Base-by-base conservation (phyloP, 2,113 vertebrate species). In the Leptocoma aspasia region DNA sequence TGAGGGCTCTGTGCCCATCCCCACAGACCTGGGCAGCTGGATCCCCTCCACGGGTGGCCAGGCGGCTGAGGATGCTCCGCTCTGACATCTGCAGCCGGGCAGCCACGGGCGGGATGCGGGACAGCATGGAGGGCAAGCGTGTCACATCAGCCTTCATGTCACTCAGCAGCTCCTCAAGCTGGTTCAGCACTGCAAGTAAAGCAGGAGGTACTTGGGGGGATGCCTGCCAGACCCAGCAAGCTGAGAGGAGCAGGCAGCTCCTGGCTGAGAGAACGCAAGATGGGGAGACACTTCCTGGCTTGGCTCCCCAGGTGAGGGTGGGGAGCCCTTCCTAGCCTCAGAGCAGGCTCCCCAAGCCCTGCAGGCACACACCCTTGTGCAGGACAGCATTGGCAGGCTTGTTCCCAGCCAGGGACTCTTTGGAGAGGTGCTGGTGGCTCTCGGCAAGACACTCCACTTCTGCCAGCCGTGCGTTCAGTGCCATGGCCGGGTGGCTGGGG, bases 111-210 rank as follows among this genome's bases (percentile, higher is more conserved):
- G 99, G 99, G 94, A 99, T 99, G 80, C 99, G 98, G 70, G 99
- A 99, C 90, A 99, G 96, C 99, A 99, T 99, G 98, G 99, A 99
- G 78, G 99, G 99, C 97, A 99, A 96, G 77, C 99, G 98, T 0
- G 99, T 99, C 90, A 99, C 99, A 1, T 99, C 99, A 0, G 99
- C 99, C 93, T 99, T 99, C 99, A 99, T 99, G 97, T 99, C 99
- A 1, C 99, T 99, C 97, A 99, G 97, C 94, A 99, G 98, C 95
- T 99, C 99, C 97, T 99, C 99, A 56, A 99, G 98, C 98, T 99
- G 99, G 98, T 99, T 99, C 96, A 99, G 95, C 89, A 99, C 99
- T 99, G 97, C 7, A 4, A 89, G 44, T 7, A 63, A 50, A 63
- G 24, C 5, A 4, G 8, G 30, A 33, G 0, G 1, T 9, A 4